Evolutionary conservation across 2,888 invertebrate genomes (phyloP), one percentile per base, ranked within the genome.

Genomic region (Dynastes maya): DNA sequence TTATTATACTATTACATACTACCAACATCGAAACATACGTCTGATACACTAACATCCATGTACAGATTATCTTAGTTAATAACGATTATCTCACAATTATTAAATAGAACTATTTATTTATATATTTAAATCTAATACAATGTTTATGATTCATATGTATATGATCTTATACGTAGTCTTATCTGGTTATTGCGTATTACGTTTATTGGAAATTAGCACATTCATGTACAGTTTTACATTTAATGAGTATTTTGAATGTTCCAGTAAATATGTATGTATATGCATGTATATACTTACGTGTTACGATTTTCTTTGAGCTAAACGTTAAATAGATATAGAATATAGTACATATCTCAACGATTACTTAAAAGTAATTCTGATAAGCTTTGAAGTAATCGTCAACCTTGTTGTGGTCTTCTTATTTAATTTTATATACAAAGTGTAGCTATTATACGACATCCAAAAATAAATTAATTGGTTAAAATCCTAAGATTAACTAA

Each of bases 401-500:
- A 22, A 58, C 13, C n/a, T 58, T 45, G 45, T 13, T 22, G 4
- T 65, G 5, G 5, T 40, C 32, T 40, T 13, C 51, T 51, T 67
- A 49, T 2, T 68, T 53, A 64, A 5, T 74, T 72, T 53, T 65
- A 64, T 29, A 78, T 74, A 45, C 45, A 45, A 45, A 11, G 8
- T 45, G 9, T 78, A 78, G 27, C 45, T 16, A 58, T 58, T 58
- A 58, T 58, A 74, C 22, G 63, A 64, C 76, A 76, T 76, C 71
- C 79, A 63, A 27, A 78, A 76, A 78, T 78, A 78, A 76, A 61
- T 75, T 78, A 72, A 64, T 72, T 79, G 70, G 70, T 78, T 68
- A 71, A 55, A 76, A 40, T 79, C 61, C 16, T 72, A 40, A 51
- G 55, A n/a, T 13, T 65, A 71, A 64, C 49, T 55, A 49, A 68